These are phyloP conservation scores for Brevimyrus niger DNA, from an alignment of 2,113 vertebrate genomes.

Conservation along the genomic window DNA sequence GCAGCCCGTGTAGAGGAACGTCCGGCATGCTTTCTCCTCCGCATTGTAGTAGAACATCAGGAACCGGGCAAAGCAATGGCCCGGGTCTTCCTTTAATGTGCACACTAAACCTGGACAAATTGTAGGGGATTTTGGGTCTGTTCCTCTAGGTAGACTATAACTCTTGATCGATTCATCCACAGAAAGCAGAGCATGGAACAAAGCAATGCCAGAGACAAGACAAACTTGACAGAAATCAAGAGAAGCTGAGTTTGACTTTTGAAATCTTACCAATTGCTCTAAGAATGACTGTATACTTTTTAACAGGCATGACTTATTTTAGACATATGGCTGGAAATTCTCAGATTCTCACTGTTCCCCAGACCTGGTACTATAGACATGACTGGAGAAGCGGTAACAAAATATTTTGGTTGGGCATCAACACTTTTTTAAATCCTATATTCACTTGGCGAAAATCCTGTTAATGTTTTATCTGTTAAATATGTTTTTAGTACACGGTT, in stretches of 20 bases:
- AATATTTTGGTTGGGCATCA: not conserved
- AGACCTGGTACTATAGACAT: not conserved
- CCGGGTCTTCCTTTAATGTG: constrained; percentile 14
- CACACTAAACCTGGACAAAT: constrained; percentile 21
- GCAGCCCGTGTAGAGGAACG: constrained; percentile 40
- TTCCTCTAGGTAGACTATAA: not conserved
- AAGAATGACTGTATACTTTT: not conserved
- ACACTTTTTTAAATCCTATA: not conserved
- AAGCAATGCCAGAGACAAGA: not conserved
- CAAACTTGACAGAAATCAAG: not conserved
- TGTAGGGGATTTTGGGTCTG: not conserved
- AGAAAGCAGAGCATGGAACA: not conserved
- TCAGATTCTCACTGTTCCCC: not conserved
- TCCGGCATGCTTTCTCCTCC: constrained; percentile 30
- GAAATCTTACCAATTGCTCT: not conserved
- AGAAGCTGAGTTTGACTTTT: not conserved
- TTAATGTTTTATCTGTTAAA: not conserved
- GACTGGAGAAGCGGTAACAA: not conserved
- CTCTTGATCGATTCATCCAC: not conserved
- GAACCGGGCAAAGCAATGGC: constrained; percentile 7
- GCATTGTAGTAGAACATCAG: constrained; percentile 25
- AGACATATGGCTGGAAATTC: not conserved
- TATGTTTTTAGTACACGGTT: not conserved
- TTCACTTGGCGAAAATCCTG: not conserved
- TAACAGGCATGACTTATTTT: not conserved